Conservation (phyloP, 2,113 vertebrate species). For the Microcebus lehilahytsara region DNA sequence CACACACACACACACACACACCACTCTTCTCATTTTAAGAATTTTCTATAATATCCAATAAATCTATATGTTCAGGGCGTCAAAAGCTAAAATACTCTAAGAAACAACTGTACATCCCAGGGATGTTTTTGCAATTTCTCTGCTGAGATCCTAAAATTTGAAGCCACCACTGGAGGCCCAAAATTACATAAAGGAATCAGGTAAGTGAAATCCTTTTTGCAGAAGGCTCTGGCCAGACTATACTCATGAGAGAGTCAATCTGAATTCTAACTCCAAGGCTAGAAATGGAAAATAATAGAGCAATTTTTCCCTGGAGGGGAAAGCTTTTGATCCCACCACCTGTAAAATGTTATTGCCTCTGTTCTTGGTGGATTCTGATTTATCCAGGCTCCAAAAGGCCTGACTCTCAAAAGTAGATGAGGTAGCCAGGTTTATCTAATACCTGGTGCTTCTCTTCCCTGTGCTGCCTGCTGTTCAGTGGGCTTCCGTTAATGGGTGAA, state of each 20-base stretch:
- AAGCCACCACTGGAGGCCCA: not conserved
- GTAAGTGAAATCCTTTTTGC: slow-evolving; percentile 50
- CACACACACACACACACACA: not conserved
- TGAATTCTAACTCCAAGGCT: slow-evolving; percentile 57
- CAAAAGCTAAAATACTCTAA: slow-evolving; percentile 36
- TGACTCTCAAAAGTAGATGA: slow-evolving; percentile 48
- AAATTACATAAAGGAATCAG: slow-evolving; percentile 53
- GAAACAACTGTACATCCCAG: not conserved
- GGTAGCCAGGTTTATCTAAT: slow-evolving; percentile 44
- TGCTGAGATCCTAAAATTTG: slow-evolving; percentile 17
- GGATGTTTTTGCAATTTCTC: slow-evolving; percentile 5
- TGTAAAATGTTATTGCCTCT: slow-evolving; percentile 65
- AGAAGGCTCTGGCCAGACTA: slow-evolving; percentile 28
- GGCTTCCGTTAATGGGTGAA: not conserved
- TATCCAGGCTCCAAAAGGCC: slow-evolving; percentile 56
- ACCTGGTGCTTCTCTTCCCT: not conserved
- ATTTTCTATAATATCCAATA: not conserved
- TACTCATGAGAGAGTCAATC: slow-evolving; percentile 52
- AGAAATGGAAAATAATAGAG: slow-evolving; percentile 70
- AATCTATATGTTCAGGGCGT: not conserved
- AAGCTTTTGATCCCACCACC: slow-evolving; percentile 76
- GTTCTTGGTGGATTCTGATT: slow-evolving; percentile 65
- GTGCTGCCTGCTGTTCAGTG: not conserved
- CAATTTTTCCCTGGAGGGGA: slow-evolving; percentile 70
- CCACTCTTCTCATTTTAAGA: not conserved